Evolutionary conservation across 2,113 vertebrate genomes (phyloP).

Genomic region (Colistium nudipinnis): DNA sequence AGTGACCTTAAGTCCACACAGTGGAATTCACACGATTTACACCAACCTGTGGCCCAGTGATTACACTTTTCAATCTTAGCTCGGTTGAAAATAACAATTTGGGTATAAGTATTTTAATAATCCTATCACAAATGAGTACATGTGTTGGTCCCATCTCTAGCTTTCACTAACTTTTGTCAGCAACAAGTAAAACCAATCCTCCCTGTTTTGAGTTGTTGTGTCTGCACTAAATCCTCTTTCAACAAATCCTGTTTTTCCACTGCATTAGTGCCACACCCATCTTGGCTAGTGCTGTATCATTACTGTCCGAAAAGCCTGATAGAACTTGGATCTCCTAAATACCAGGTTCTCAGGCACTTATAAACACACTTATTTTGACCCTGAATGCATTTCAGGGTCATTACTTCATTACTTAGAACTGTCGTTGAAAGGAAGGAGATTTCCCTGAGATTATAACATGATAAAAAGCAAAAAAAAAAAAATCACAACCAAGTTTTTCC

Average conservation of each 20-base stretch:
- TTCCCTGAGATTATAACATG: no score
- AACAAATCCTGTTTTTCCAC: constrained; percentile 31
- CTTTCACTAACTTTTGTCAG: no score
- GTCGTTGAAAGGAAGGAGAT: no score
- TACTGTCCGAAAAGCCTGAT: background rate
- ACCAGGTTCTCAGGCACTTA: no score
- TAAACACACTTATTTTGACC: background rate
- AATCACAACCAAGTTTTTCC: no score
- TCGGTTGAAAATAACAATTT: background rate
- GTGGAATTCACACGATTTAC: no score
- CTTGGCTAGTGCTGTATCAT: background rate
- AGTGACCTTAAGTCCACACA: background rate
- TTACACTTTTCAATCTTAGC: no score
- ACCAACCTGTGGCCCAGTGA: background rate
- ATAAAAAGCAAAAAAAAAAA: no score
- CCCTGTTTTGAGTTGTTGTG: background rate
- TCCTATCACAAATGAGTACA: background rate
- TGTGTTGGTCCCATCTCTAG: no score
- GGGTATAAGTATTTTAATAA: background rate
- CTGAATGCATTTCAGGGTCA: no score
- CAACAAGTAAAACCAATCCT: no score
- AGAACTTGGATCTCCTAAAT: background rate
- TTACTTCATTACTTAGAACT: no score
- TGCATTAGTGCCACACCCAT: constrained; percentile 2
- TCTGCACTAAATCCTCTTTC: background rate